Conservation (phyloP, 2,888 invertebrate species). For the Mylabris sibirica region DNA sequence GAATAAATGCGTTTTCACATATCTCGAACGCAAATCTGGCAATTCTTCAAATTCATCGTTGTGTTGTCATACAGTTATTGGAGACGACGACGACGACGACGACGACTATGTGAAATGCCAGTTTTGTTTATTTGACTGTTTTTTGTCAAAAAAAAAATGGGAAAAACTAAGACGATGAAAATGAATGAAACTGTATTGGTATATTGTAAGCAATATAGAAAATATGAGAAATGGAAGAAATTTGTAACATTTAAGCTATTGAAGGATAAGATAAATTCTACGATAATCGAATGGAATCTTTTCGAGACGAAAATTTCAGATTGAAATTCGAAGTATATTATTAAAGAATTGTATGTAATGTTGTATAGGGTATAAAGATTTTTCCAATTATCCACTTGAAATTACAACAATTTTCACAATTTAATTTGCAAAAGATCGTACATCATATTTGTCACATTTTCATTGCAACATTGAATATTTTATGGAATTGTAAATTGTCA, state of each 20-base stretch:
- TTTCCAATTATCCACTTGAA: not conserved
- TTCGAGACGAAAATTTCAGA: constrained; percentile 36
- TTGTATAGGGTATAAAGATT: no score
- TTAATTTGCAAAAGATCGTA: constrained; percentile 19
- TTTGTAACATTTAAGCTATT: constrained; percentile 20
- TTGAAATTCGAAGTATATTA: not conserved
- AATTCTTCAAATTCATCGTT: constrained; percentile 44
- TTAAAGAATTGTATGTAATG: not conserved
- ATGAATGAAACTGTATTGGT: not conserved
- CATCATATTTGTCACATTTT: constrained; percentile 43
- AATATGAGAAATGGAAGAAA: not conserved
- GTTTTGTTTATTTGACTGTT: not conserved
- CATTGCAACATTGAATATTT: constrained; percentile 34
- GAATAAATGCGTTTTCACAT: constrained; percentile 45
- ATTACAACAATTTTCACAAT: not conserved
- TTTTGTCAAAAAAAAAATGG: not conserved
- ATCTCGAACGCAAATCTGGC: constrained; percentile 50
- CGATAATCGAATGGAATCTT: constrained; percentile 48
- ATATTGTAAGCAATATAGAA: not conserved
- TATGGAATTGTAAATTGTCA: constrained; percentile 45
- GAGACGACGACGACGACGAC: not conserved
- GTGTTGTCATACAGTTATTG: constrained; percentile 21
- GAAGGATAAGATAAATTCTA: constrained; percentile 41
- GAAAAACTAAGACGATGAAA: constrained; percentile 7
- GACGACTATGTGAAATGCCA: not conserved